Base-by-base conservation (phyloP, 2,888 invertebrate genomes). In the Aleiodes alternator region DNA sequence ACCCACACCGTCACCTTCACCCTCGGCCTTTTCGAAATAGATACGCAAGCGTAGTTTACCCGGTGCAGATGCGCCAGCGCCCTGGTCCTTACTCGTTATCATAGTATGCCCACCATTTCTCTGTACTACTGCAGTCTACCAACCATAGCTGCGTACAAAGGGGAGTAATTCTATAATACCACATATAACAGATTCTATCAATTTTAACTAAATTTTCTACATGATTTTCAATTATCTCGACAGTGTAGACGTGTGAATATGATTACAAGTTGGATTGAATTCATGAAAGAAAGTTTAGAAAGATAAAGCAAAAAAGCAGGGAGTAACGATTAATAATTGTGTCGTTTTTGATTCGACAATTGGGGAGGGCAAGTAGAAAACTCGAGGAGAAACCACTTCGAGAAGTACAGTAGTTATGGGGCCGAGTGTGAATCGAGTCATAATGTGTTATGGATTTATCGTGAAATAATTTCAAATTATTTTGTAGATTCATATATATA, bases 381-480 rank as follows among this genome's bases (percentile, higher is more conserved):
- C 23, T 55, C n/a, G n/a, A 14, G 8, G 55, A n/a, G 11, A 55
- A 55, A 11, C 14, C 9, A 61, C 23, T 23, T 64, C 11, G 48
- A 11, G 43, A 64, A 16, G 8, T 1, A 3, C 16, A 9, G 4
- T 6, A 56, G 14, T 38, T 7, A 64, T 64, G 64, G 64, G 16
- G 64, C 43, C 7, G 23, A 23, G 7, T 12, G 64, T 14, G 48
- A 64, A 43, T 6, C 5, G 9, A 11, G 64, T 23, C 14, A 64
- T 64, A 11, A 7, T 64, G 64, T 64, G 64, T 11, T 64, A 64
- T 43, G 64, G 64, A 48, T 64, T 64, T 43, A 64, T 64, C 43
- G 64, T 64, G 43, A 64, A 64, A 64, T 64, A 64, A 38, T 48
- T 16, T 9, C 1, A 6, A 38, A 9, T 4, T 48, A 48, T 7